A percentile compares a stretch with the other conserved stretches of the same genome.
These are phyloP conservation scores for Stenopsyche tienmushanensis DNA, from an alignment of 1,140 invertebrate genomes.

Conservation along the genomic window DNA sequence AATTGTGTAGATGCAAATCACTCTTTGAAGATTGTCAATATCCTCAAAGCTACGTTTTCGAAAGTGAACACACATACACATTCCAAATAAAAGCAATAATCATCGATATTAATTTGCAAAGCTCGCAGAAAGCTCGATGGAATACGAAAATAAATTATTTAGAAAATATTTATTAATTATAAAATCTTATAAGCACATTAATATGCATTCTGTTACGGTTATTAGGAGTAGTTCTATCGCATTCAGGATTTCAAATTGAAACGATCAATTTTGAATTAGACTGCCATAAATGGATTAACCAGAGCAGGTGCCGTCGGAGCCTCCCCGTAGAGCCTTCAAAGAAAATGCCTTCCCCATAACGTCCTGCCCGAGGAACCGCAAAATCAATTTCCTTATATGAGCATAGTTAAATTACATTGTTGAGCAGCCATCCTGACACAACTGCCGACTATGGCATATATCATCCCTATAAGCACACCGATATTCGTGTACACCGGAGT, in stretches of 20 bases:
- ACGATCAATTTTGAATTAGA: background rate
- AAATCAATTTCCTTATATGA: constrained; percentile 41
- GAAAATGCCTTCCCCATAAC: constrained; percentile 31
- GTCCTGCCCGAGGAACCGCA: constrained; percentile 38
- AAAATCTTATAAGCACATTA: no score
- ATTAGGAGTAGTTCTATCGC: no score
- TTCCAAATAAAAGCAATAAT: no score
- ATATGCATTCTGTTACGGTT: no score
- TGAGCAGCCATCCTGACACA: constrained; percentile 30
- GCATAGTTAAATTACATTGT: constrained; percentile 39
- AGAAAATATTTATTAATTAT: no score
- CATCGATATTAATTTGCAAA: no score
- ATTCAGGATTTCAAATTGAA: background rate
- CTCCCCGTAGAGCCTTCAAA: constrained; percentile 32
- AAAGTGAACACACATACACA: no score
- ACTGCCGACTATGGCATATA: background rate
- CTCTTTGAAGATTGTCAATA: background rate
- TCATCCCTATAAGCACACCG: background rate
- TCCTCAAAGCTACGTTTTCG: no score
- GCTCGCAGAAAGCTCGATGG: no score
- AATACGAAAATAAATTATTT: no score
- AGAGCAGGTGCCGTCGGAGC: background rate
- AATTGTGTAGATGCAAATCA: constrained; percentile 2
- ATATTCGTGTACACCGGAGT: background rate
- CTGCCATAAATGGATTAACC: constrained; percentile 11